phyloP scores from a whole-genome alignment of 1,140 invertebrate species.

The Zaprionus camerounensis region DNA sequence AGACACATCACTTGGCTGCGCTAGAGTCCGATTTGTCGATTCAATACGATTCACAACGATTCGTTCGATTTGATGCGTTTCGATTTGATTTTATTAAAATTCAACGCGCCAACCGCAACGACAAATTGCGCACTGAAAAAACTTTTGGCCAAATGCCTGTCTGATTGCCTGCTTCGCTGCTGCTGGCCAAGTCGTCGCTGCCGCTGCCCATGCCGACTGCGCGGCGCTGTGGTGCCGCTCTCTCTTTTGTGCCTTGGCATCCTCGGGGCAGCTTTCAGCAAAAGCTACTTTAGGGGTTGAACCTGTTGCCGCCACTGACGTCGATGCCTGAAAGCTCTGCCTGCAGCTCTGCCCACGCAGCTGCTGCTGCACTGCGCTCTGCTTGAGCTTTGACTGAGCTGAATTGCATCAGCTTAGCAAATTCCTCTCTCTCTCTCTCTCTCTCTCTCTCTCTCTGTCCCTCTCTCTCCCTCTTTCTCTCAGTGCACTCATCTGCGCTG shows the following conservation, averaged over 20 bases:
- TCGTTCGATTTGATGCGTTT: neutral
- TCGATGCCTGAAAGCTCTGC: conserved; percentile 2
- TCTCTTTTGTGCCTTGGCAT: conserved; percentile 22
- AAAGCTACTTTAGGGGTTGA: conserved; percentile 65
- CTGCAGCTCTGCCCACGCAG: neutral
- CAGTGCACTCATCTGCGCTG: neutral
- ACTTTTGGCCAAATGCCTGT: conserved; percentile 55
- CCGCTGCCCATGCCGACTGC: conserved; percentile 24
- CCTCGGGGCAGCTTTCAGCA: conserved; percentile 23
- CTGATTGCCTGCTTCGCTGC: conserved; percentile 12
- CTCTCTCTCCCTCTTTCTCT: neutral
- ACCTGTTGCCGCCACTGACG: conserved; percentile 57
- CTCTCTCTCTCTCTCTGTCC: neutral
- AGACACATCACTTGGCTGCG: conserved; percentile 17
- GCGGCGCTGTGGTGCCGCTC: conserved; percentile 1
- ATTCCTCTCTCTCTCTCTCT: conserved; percentile 1
- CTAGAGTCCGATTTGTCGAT: neutral
- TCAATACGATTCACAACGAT: neutral
- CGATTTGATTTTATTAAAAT: conserved; percentile 8
- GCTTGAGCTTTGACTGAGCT: conserved; percentile 10
- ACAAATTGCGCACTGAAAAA: conserved; percentile 77
- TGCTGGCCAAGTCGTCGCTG: conserved; percentile 28
- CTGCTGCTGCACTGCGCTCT: neutral
- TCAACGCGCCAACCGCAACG: conserved; percentile 70
- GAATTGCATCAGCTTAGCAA: conserved; percentile 1